Evolutionary conservation across 2,888 invertebrate genomes (phyloP).

Genomic region (Leucoptera coffeella): DNA sequence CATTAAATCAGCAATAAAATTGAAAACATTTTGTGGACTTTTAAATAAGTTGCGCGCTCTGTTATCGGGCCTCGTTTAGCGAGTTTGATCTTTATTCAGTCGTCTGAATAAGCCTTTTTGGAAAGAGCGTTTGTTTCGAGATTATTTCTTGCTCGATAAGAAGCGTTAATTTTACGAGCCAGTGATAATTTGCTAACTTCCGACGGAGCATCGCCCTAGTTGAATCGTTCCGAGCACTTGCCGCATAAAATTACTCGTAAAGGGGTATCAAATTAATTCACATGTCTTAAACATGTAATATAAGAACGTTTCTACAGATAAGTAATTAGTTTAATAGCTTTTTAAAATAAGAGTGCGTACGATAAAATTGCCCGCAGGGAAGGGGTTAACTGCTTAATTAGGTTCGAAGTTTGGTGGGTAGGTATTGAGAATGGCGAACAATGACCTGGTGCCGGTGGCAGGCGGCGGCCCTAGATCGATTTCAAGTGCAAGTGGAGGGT

Average conservation of each 20-base stretch:
- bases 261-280: constrained; percentile 20
- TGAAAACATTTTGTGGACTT: constrained; percentile 53
- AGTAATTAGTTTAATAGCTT: constrained; percentile 4
- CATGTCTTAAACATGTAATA: constrained; percentile 5
- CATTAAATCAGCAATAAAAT: constrained; percentile 53
- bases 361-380: not conserved
- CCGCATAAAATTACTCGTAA: constrained; percentile 33
- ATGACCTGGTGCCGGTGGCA: not conserved
- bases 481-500: too few species aligned
- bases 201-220: constrained; percentile 47
- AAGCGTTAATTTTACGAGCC: constrained; percentile 52
- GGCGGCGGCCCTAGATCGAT: too few species aligned
- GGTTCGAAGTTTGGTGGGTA: not conserved
- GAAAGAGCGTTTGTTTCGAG: constrained; percentile 17
- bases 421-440: not conserved
- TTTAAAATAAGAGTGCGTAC: constrained; percentile 1
- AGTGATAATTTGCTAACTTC: constrained; percentile 55
- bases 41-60: constrained; percentile 43
- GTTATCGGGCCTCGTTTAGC: constrained; percentile 13
- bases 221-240: constrained; percentile 42
- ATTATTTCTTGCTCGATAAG: constrained; percentile 49
- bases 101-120: constrained; percentile 21
- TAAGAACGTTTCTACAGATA: constrained; percentile 1
- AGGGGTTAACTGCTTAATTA: not conserved
- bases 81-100: constrained; percentile 27